These are phyloP conservation scores for Hyperoplus lanceolatus DNA, from an alignment of 2,797 vertebrate genomes.

Conservation along the genomic window DNA sequence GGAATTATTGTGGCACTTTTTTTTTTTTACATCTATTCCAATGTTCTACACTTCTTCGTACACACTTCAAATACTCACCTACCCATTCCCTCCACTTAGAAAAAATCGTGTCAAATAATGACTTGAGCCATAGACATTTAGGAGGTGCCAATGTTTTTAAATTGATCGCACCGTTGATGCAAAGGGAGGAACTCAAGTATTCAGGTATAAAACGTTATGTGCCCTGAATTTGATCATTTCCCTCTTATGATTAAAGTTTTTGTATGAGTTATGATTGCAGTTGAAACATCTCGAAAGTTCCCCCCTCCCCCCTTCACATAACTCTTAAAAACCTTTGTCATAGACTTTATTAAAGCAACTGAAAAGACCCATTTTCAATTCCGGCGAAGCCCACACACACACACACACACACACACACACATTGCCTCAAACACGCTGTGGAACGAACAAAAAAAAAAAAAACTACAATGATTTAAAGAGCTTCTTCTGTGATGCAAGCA, in stretches of 20 bases:
- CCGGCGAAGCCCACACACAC: background rate
- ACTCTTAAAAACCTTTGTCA: constrained; percentile 13
- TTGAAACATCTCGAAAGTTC: background rate
- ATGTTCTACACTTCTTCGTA: constrained; percentile 16
- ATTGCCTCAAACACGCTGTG: constrained; percentile 9
- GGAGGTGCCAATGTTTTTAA: constrained; percentile 32
- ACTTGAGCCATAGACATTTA: constrained; percentile 19
- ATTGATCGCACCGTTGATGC: constrained; percentile 13
- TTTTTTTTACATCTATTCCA: constrained; percentile 1
- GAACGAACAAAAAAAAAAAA: background rate
- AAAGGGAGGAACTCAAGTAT: constrained; percentile 1
- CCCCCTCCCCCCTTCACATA: background rate
- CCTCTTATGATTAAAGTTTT: constrained; percentile 5
- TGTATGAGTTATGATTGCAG: background rate
- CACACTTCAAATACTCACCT: constrained; percentile 36
- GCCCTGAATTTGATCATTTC: constrained; percentile 12
- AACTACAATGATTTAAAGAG: constrained; percentile 37
- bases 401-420: too few species aligned
- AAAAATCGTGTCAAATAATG: constrained; percentile 27
- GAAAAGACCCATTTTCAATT: constrained; percentile 16
- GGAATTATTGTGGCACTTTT: constrained; percentile 9
- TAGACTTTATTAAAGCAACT: constrained; percentile 21
- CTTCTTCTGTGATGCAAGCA: constrained; percentile 28
- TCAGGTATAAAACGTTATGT: background rate
- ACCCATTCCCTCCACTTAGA: constrained; percentile 13